Evolutionary conservation across 1,140 invertebrate species (phyloP).

Genomic region (Calephelis nemesis): DNA sequence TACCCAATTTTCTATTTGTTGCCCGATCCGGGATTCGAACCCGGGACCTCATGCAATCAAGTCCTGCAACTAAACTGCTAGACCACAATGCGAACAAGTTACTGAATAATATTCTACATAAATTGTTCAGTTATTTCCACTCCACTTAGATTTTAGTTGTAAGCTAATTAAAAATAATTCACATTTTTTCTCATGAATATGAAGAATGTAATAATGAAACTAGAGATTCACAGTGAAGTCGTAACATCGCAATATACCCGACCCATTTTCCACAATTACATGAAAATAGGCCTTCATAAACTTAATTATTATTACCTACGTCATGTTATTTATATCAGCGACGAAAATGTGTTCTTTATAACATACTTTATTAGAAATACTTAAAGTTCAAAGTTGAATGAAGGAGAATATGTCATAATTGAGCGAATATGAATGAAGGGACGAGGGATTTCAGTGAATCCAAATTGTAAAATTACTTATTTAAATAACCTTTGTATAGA

Average conservation of each 20-base stretch:
- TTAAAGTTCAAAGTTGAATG: constrained; percentile 7
- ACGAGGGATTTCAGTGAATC: not conserved
- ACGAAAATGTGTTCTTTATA: not conserved
- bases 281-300: constrained; percentile 18
- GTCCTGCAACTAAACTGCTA: too few species aligned
- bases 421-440: not conserved
- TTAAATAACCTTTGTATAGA: too few species aligned
- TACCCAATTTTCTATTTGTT: too few species aligned
- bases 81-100: too few species aligned
- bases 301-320: constrained; percentile 17
- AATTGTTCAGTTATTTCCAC: not conserved
- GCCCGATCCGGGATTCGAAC: too few species aligned
- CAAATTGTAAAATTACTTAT: too few species aligned
- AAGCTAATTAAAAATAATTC: not conserved
- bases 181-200: not conserved
- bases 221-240: not conserved
- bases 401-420: not conserved
- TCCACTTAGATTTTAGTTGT: not conserved
- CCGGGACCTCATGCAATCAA: too few species aligned
- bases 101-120: too few species aligned
- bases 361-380: not conserved
- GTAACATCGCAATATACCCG: constrained; percentile 1
- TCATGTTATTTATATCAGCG: constrained; percentile 5
- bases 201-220: constrained; percentile 8
- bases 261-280: constrained; percentile 7